Evolutionary conservation across 2,797 vertebrate genomes (phyloP), one percentile per base, ranked within the genome.

Genomic region (Loriculus beryllinus): DNA sequence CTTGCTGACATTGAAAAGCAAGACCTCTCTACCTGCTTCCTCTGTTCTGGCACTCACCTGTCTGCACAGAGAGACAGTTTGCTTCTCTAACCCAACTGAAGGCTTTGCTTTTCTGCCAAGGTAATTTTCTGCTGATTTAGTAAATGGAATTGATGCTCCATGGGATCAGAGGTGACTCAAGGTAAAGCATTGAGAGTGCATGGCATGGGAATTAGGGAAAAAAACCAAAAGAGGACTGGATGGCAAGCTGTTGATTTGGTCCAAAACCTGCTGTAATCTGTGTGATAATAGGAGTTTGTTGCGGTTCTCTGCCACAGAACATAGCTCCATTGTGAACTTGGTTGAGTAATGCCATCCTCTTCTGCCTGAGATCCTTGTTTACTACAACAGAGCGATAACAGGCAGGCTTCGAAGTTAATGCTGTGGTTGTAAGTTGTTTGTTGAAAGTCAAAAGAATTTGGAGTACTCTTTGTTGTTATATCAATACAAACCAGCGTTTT

Each of bases 291-390:
- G 31, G 29, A 37, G 9, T 33, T 28, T 1, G 0, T 12, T 57
- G 18, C 1, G 0, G n/a, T 71, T 90, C 12, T 60, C 29, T 76
- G 14, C 26, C 6, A 6, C 17, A 18, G 7, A 11, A 39, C 23
- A 33, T 28, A 29, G 7, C 72, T 85, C 23, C 3, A 2, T 6
- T 8, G 3, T 51, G 35, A 51, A 10, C 22, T 56, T n/a, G 10
- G n/a, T 10, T 29, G 23, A 48, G n/a, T 10, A 45, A 10, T 12
- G 13, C 12, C 0, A 0, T 60, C 5, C 4, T 56, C 37, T 82
- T 64, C 76, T 69, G 31, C 15, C 13, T 0, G 0, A 77, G 21
- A 9, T 42, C 18, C 1, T 0, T 23, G 22, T 69, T 54, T 54
- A 22, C 33, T 60, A 28, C 10, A n/a, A 1, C 5, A 29, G 12